Conservation (phyloP, 2,797 vertebrate genomes). For the Coregonus ussuriensis region DNA sequence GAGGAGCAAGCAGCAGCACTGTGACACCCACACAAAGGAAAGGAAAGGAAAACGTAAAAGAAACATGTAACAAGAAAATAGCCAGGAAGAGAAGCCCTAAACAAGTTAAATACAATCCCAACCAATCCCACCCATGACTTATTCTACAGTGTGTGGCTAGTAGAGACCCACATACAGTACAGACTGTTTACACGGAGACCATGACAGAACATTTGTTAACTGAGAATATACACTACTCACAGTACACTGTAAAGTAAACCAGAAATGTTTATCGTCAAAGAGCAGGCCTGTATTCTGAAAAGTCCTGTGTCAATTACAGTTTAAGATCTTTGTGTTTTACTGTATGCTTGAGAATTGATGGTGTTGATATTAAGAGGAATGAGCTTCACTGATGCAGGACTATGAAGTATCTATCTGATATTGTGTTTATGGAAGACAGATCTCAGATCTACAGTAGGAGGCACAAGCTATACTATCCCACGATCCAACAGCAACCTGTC, state of each 20-base stretch:
- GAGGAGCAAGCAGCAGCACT: conserved; percentile 17
- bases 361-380: background rate
- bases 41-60: conserved; percentile 59
- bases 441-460: background rate
- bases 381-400: background rate
- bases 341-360: background rate
- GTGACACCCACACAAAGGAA: conserved; percentile 30
- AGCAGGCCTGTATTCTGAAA: background rate
- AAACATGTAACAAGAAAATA: conserved; percentile 55
- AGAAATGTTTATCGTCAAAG: background rate
- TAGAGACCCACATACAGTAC: background rate
- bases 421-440: background rate
- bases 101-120: conserved; percentile 32
- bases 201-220: background rate
- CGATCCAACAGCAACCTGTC: conserved; percentile 66
- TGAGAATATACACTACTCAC: background rate
- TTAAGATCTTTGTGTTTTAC: no score
- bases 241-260: background rate
- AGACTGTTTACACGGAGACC: background rate
- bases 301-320: no score
- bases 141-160: background rate
- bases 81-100: conserved; percentile 52
- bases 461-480: conserved; percentile 52
- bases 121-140: conserved; percentile 4
- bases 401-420: background rate